These are phyloP conservation scores for Pygoscelis adeliae DNA, from an alignment of 2,113 vertebrate species.

Conservation along the genomic window DNA sequence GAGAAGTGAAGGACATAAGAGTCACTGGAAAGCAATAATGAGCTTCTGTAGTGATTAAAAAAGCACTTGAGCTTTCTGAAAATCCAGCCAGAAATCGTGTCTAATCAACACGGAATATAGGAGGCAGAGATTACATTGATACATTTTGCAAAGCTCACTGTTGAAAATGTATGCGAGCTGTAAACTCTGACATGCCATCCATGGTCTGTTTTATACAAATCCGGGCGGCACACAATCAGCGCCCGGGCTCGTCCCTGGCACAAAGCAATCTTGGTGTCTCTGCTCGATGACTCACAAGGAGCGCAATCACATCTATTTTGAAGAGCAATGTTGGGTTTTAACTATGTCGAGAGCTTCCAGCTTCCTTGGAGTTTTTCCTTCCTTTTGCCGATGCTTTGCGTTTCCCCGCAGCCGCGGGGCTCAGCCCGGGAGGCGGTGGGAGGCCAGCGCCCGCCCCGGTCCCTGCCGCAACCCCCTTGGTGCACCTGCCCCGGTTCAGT, in stretches of 20 bases:
- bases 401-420: rapidly evolving
- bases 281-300: conserved; percentile 61
- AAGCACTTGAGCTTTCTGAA: conserved; percentile 85
- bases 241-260: conserved; percentile 57
- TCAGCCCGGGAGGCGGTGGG: background rate
- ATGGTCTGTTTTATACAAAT: conserved; percentile 67
- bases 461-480: background rate
- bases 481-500: rapidly evolving
- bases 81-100: conserved; percentile 83
- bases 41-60: conserved; percentile 91
- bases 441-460: rapidly evolving
- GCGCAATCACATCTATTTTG: conserved; percentile 75
- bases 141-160: conserved; percentile 79
- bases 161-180: conserved; percentile 76
- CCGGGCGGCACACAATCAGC: conserved; percentile 75
- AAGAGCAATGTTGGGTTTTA: conserved; percentile 62
- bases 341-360: conserved; percentile 46
- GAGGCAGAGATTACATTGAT: conserved; percentile 85
- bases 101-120: conserved; percentile 89
- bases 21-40: conserved; percentile 87
- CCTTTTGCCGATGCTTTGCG: rapidly evolving
- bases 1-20: conserved; percentile 94
- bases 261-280: conserved; percentile 72
- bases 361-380: conserved; percentile 36
- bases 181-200: conserved; percentile 78